A percentile compares a stretch with the other conserved stretches of the same genome.
Evolutionary conservation across 2,797 vertebrate genomes (phyloP).

Genomic region (Gymnoscopelus braueri): DNA sequence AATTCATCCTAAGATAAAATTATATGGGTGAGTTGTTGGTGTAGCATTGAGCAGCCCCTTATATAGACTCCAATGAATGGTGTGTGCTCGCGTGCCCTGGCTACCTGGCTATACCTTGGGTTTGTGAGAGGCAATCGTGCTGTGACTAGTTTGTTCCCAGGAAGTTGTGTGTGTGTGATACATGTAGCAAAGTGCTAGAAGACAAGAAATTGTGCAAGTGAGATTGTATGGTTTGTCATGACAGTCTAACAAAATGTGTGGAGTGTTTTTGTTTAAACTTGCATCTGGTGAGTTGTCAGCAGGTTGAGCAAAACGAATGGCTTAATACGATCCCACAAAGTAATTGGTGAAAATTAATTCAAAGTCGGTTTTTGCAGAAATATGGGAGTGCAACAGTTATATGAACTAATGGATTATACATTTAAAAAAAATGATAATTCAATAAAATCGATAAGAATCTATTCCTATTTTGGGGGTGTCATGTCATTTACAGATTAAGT

Average conservation of each 20-base stretch:
- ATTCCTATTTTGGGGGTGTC: too few species aligned
- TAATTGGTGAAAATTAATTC: too few species aligned
- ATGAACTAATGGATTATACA: too few species aligned
- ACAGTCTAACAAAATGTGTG: conserved; percentile 44
- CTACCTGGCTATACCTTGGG: conserved; percentile 16
- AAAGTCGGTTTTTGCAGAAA: too few species aligned
- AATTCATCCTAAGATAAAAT: conserved; percentile 47
- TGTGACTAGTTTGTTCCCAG: conserved; percentile 8
- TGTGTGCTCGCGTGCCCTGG: conserved; percentile 5
- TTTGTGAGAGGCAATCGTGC: conserved; percentile 11
- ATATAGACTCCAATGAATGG: conserved; percentile 1
- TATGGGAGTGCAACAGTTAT: too few species aligned
- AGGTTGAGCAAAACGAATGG: too few species aligned
- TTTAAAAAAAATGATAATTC: too few species aligned
- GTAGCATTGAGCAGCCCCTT: conserved; percentile 13
- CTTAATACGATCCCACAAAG: too few species aligned
- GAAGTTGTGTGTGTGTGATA: conserved; percentile 5
- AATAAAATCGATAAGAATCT: too few species aligned
- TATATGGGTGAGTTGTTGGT: conserved; percentile 68
- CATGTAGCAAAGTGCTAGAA: not conserved
- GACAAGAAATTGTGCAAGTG: not conserved
- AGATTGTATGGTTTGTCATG: conserved; percentile 8
- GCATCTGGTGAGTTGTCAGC: too few species aligned
- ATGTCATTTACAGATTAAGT: too few species aligned
- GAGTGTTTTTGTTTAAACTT: not conserved